Percentiles rank a stretch among this genome's conserved stretches.
Conservation (phyloP, 2,797 vertebrate genomes). For the Notoglanidium macrostoma region DNA sequence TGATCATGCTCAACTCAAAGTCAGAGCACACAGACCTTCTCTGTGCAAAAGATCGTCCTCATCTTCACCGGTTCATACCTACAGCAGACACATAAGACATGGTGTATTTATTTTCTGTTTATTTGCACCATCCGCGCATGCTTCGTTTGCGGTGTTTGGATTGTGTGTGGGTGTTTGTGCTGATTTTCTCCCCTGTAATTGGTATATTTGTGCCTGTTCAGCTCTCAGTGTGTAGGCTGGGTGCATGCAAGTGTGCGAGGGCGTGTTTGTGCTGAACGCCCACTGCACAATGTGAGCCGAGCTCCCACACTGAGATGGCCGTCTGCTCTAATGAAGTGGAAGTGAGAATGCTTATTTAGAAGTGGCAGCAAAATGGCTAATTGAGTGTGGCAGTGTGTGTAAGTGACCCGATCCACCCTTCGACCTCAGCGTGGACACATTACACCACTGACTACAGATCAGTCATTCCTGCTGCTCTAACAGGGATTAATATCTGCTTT, state of each 20-base stretch:
- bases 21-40: neutral
- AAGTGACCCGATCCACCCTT: slow-evolving; percentile 23
- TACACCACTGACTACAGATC: slow-evolving; percentile 12
- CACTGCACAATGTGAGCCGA: slow-evolving; percentile 1
- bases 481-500: neutral
- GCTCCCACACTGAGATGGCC: slow-evolving; percentile 28
- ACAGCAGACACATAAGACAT: neutral
- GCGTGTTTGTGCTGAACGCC: slow-evolving; percentile 14
- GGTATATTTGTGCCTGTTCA: slow-evolving; percentile 7
- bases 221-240: slow-evolving; percentile 3
- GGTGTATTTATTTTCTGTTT: neutral
- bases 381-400: slow-evolving; percentile 30
- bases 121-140: neutral
- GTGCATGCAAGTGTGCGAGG: slow-evolving; percentile 23
- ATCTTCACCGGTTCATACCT: neutral
- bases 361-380: slow-evolving; percentile 38
- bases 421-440: slow-evolving; percentile 5
- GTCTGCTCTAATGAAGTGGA: slow-evolving; percentile 47
- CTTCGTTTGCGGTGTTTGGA: neutral
- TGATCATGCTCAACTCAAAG: no score
- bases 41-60: neutral
- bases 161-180: slow-evolving; percentile 2
- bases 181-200: slow-evolving; percentile 6
- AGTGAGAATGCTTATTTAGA: slow-evolving; percentile 42
- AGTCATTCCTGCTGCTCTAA: slow-evolving; percentile 2